Evolutionary conservation across 2,797 vertebrate species (phyloP).

Genomic region (Sebastes cheni): DNA sequence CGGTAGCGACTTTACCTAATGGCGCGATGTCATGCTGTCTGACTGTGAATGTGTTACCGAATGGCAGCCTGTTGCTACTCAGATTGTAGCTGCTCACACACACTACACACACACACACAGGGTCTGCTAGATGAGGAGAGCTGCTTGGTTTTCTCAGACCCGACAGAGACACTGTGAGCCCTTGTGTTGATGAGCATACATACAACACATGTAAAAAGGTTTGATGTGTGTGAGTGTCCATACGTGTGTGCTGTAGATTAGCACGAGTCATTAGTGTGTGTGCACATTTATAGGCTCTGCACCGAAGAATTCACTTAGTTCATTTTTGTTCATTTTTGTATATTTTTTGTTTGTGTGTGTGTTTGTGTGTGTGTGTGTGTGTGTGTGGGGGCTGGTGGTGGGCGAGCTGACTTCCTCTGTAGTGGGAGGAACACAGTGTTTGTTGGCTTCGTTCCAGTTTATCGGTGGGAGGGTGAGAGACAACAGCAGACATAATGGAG

Average conservation of each 20-base stretch:
- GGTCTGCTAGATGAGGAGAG: slow-evolving; percentile 5
- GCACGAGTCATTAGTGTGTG: slow-evolving; percentile 21
- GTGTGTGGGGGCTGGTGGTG: slow-evolving; percentile 53
- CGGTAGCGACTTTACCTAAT: slow-evolving; percentile 2
- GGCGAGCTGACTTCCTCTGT: slow-evolving; percentile 72
- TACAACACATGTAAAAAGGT: background rate
- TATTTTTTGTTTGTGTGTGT: slow-evolving; percentile 6
- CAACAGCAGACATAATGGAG: slow-evolving; percentile 55
- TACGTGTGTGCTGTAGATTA: slow-evolving; percentile 18
- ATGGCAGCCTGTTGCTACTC: slow-evolving; percentile 38
- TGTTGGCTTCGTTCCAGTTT: slow-evolving; percentile 71
- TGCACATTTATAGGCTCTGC: slow-evolving; percentile 1
- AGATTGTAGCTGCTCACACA: slow-evolving; percentile 9
- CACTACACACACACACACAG: background rate
- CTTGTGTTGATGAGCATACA: slow-evolving; percentile 3
- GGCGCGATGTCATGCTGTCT: slow-evolving; percentile 27
- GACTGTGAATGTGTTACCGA: slow-evolving; percentile 26
- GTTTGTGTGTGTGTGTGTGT: slow-evolving; percentile 18
- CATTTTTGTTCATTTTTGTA: background rate
- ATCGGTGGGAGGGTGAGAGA: slow-evolving; percentile 69
- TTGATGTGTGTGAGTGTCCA: slow-evolving; percentile 16
- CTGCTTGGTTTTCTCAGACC: slow-evolving; percentile 39
- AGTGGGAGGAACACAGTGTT: slow-evolving; percentile 68
- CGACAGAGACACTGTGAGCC: slow-evolving; percentile 5
- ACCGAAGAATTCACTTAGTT: slow-evolving; percentile 7